Evolutionary conservation across 2,113 vertebrate species (phyloP).

Genomic region (Boulengeromyrus knoepffleri): DNA sequence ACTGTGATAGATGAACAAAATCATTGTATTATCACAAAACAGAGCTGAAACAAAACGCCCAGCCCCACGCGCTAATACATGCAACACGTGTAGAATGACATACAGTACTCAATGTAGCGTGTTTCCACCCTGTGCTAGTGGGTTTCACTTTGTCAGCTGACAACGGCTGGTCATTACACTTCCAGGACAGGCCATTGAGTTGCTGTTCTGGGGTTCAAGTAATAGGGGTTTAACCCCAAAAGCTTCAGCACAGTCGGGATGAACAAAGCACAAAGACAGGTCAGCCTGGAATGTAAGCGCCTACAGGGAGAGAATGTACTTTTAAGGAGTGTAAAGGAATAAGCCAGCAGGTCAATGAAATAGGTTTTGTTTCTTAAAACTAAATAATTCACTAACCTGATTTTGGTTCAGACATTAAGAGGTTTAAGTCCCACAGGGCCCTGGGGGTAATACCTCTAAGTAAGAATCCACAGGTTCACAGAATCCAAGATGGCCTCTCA

Average conservation of each 20-base stretch:
- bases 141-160: background rate
- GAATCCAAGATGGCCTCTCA: background rate
- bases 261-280: background rate
- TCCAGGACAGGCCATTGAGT: background rate
- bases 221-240: background rate
- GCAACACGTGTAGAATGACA: background rate
- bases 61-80: background rate
- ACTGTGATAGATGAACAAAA: background rate
- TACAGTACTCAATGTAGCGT: background rate
- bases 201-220: background rate
- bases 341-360: background rate
- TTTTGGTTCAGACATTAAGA: background rate
- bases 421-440: background rate
- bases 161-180: background rate
- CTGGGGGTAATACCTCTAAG: background rate
- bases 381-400: background rate
- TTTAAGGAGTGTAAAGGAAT: background rate
- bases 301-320: background rate
- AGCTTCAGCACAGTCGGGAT: background rate
- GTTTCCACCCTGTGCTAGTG: background rate
- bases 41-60: background rate
- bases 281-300: background rate
- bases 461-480: background rate
- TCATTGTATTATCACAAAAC: background rate
- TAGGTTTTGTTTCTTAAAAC: background rate